A percentile compares a stretch with the other conserved stretches of the same genome.
Evolutionary conservation across 2,797 vertebrate species (phyloP).

Genomic region (Phaenicophaeus curvirostris): DNA sequence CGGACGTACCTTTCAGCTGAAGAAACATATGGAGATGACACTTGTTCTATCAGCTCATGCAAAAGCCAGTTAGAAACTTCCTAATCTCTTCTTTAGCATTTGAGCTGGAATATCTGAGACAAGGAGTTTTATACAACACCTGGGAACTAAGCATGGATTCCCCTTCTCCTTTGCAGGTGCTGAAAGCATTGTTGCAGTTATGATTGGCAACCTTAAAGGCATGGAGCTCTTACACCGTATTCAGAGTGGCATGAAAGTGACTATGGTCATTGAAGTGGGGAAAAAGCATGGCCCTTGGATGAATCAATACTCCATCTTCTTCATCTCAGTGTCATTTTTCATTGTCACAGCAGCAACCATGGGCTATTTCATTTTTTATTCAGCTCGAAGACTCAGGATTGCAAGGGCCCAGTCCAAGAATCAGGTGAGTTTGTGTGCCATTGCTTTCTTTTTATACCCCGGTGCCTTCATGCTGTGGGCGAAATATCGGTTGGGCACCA

Average conservation of each 20-base stretch:
- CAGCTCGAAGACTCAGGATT: slow-evolving; percentile 82
- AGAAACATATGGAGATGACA: not conserved
- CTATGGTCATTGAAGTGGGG: slow-evolving; percentile 83
- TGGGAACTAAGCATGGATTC: not conserved
- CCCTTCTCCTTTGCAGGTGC: slow-evolving; percentile 75
- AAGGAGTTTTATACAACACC: not conserved
- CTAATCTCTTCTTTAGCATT: not conserved
- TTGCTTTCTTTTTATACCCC: not conserved
- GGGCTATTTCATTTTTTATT: slow-evolving; percentile 90
- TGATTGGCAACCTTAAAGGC: slow-evolving; percentile 89
- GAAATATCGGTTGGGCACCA: not conserved
- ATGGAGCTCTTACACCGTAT: slow-evolving; percentile 79
- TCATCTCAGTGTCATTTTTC: slow-evolving; percentile 91
- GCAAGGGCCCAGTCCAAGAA: slow-evolving; percentile 77
- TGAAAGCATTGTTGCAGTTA: slow-evolving; percentile 83
- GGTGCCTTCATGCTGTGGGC: not conserved
- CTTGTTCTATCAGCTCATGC: not conserved
- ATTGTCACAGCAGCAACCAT: slow-evolving; percentile 88
- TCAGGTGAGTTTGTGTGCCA: slow-evolving; percentile 70
- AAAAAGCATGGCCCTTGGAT: slow-evolving; percentile 83
- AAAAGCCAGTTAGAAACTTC: not conserved
- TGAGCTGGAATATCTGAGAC: not conserved
- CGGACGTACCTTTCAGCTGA: not conserved
- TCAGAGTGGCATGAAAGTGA: slow-evolving; percentile 77
- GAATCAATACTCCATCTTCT: slow-evolving; percentile 90